Evolutionary conservation across 1,140 invertebrate genomes (phyloP).

Genomic region (Vollenhovia emeryi): DNA sequence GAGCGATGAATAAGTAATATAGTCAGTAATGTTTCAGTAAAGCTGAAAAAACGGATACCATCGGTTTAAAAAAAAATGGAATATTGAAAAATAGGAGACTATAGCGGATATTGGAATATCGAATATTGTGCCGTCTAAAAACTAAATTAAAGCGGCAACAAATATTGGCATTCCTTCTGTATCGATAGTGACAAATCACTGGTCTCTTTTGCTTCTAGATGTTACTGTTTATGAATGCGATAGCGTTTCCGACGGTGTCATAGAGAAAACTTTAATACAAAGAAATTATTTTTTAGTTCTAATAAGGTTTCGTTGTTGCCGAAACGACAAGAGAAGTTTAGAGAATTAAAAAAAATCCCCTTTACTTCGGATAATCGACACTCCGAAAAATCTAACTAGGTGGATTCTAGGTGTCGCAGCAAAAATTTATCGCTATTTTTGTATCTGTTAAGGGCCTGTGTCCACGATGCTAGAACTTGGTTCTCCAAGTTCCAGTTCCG

Average conservation of each 20-base stretch:
- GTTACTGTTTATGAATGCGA: not conserved
- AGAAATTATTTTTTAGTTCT: not conserved
- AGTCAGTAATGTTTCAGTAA: slow-evolving; percentile 35
- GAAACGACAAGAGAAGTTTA: too few relatives aligned
- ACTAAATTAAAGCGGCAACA: slow-evolving; percentile 52
- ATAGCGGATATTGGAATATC: slow-evolving; percentile 52
- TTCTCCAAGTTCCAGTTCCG: too few relatives aligned
- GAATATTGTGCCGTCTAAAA: slow-evolving; percentile 45
- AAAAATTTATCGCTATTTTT: too few relatives aligned
- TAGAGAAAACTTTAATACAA: not conserved
- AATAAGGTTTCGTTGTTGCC: not conserved
- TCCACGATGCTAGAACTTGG: too few relatives aligned
- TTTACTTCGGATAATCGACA: not conserved
- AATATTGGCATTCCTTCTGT: slow-evolving; percentile 41
- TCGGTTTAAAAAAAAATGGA: slow-evolving; percentile 35
- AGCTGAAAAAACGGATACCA: slow-evolving; percentile 31
- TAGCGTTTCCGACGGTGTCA: not conserved
- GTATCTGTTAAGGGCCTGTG: too few relatives aligned
- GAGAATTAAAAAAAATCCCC: too few relatives aligned
- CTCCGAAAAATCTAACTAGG: too few relatives aligned
- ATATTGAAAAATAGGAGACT: slow-evolving; percentile 41
- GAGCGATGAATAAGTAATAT: slow-evolving; percentile 38
- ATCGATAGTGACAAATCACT: slow-evolving; percentile 49
- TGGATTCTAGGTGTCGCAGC: too few relatives aligned
- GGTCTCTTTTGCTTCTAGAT: not conserved